phyloP scores from a whole-genome alignment of 1,140 invertebrate species.

The Drosophila nikananu region DNA sequence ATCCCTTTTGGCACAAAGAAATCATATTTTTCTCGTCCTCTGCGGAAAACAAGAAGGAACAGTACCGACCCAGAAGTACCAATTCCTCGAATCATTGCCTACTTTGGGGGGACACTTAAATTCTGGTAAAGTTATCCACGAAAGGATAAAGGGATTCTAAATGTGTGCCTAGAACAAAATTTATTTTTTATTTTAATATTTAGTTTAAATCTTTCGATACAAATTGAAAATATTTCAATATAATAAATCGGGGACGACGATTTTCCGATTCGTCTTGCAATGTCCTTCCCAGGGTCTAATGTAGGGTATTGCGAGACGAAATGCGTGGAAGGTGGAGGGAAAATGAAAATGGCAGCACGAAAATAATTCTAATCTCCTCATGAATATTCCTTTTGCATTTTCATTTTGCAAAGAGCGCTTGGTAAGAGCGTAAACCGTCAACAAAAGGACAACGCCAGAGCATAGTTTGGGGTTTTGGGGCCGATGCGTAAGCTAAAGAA shows the following conservation, averaged over 20 bases:
- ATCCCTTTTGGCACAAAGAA: slow-evolving; percentile 80
- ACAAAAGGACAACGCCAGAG: slow-evolving; percentile 42
- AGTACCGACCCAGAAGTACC: background rate
- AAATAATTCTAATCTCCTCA: slow-evolving; percentile 85
- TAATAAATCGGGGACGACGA: background rate
- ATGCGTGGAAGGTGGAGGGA: slow-evolving; percentile 56
- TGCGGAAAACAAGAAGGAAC: slow-evolving; percentile 13
- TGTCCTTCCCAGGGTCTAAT: too few relatives aligned
- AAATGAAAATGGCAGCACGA: slow-evolving; percentile 83
- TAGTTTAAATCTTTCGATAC: too few relatives aligned
- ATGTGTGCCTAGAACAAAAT: background rate
- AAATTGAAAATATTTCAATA: too few relatives aligned
- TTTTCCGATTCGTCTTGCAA: background rate
- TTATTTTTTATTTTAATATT: background rate
- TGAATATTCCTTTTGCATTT: slow-evolving; percentile 85
- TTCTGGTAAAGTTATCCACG: background rate
- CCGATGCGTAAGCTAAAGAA: slow-evolving; percentile 67
- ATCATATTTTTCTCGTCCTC: slow-evolving; percentile 70
- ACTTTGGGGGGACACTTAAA: background rate
- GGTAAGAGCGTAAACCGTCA: slow-evolving; percentile 64
- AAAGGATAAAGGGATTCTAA: background rate
- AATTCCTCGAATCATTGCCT: background rate
- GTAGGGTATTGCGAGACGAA: slow-evolving; percentile 50
- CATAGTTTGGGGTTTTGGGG: slow-evolving; percentile 6
- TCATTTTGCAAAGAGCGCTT: slow-evolving; percentile 76